Evolutionary conservation across 2,888 invertebrate genomes (phyloP), one percentile per base, ranked within the genome.

Genomic region (Desoria tigrina): DNA sequence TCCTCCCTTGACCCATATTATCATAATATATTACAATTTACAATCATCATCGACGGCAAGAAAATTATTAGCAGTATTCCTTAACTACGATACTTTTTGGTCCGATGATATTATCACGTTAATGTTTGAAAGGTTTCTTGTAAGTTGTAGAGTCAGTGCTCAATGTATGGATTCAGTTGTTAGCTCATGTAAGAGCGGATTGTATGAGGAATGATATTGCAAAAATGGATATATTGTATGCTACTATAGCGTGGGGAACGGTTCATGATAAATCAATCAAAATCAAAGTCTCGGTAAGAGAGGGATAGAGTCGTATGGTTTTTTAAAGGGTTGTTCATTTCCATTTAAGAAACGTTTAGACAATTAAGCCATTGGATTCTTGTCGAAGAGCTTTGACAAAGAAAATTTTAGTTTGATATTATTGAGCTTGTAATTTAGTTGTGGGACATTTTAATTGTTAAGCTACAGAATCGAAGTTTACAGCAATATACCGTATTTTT

Each of bases 1-100:
- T n/a, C n/a, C n/a, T n/a, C n/a, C 45, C 45, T 45, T 45, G 45
- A 45, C 45, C 45, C 45, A 45, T 45, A 45, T 45, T 45, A 45
- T 45, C n/a, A 21, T 32, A n/a, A n/a, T n/a, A n/a, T n/a, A n/a
- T n/a, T n/a, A n/a, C n/a, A n/a, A n/a, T n/a, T n/a, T n/a, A n/a
- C n/a, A 4, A 11, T 32, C 32, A 32, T 32, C 32, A 4, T 32
- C 32, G 11, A 32, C 32, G 11, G 11, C 32, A 11, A 7, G 32
- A 32, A 32, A 4, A 32, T 32, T 32, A n/a, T 21, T 9, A 16
- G 6, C 45, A 45, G 39, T 16, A 18, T 45, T 45, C 45, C 21
- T 45, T 39, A 39, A n/a, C 16, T 39, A 21, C 4, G 45, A 45
- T 45, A 18, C 45, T 45, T 16, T 45, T 45, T 45, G 21, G 21